A percentile compares a stretch with the other conserved stretches of the same genome.
Conservation (phyloP, 1,140 invertebrate species). For the Achatina immaculata region DNA sequence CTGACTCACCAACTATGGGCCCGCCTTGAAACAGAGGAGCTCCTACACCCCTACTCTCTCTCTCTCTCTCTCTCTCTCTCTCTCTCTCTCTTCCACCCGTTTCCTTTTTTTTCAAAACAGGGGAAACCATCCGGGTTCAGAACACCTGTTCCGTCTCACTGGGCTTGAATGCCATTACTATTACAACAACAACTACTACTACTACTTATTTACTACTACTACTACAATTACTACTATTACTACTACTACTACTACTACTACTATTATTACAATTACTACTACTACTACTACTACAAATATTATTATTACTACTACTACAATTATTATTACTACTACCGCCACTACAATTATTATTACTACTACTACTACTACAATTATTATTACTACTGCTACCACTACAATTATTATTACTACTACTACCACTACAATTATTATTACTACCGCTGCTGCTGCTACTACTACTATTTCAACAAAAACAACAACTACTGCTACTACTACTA, state of each 20-base stretch:
- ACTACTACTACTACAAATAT: neutral
- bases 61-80: too few species aligned
- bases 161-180: too few species aligned
- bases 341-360: neutral
- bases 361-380: slow-evolving; percentile 4
- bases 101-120: too few species aligned
- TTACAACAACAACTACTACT: neutral
- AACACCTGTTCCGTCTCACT: too few species aligned
- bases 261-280: neutral
- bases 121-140: too few species aligned
- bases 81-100: too few species aligned
- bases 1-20: too few species aligned
- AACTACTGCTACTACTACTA: too few species aligned
- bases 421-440: slow-evolving; percentile 12
- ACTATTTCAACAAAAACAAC: neutral
- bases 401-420: neutral
- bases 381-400: neutral
- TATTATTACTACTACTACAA: neutral
- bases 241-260: slow-evolving; percentile 3
- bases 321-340: neutral
- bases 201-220: too few species aligned
- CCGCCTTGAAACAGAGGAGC: too few species aligned
- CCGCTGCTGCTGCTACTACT: neutral
- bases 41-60: too few species aligned
- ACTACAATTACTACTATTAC: too few species aligned